Evolutionary conservation across 2,113 vertebrate genomes (phyloP).

Genomic region (Ailurus styani): DNA sequence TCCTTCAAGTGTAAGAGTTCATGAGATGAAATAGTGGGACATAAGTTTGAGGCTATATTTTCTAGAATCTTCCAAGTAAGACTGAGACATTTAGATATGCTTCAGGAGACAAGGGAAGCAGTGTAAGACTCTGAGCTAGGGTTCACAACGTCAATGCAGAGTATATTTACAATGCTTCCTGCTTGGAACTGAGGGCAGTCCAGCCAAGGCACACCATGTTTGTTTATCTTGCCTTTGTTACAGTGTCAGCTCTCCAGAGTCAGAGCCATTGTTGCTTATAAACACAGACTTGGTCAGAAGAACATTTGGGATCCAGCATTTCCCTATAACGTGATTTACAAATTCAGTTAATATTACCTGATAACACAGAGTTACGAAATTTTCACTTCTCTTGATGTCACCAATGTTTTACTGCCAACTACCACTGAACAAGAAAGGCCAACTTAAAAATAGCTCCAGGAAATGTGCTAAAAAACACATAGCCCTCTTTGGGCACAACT

Average conservation of each 20-base stretch:
- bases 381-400: not conserved
- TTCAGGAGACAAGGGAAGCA: not conserved
- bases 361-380: not conserved
- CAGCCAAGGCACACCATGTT: not conserved
- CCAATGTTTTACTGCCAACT: not conserved
- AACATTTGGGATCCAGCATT: not conserved
- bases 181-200: not conserved
- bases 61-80: not conserved
- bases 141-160: not conserved
- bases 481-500: not conserved
- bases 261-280: not conserved
- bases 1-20: not conserved
- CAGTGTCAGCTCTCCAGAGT: not conserved
- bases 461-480: not conserved
- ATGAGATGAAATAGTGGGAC: not conserved
- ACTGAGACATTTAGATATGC: not conserved
- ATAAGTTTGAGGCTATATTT: not conserved
- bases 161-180: not conserved
- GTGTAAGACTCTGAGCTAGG: not conserved
- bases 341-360: not conserved
- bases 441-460: slow-evolving; percentile 10
- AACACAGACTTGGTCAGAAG: not conserved
- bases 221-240: not conserved
- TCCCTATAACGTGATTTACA: not conserved
- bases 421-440: not conserved